Evolutionary conservation across 2,797 vertebrate species (phyloP).

Genomic region (Pelobates cultripes): DNA sequence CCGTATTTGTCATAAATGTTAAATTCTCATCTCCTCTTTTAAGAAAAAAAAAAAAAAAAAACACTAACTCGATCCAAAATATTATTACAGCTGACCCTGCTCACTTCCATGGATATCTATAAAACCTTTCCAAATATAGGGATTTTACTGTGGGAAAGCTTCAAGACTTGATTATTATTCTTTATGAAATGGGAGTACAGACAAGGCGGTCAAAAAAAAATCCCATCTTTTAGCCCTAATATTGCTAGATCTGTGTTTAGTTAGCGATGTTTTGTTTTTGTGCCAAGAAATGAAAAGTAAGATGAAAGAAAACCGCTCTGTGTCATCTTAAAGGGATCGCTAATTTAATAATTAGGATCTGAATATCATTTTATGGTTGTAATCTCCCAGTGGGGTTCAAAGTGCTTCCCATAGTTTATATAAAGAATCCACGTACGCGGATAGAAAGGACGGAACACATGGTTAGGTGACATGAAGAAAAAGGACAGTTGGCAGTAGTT

Average conservation of each 20-base stretch:
- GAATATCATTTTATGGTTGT: not conserved
- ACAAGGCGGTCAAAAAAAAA: not conserved
- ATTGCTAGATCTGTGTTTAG: constrained; percentile 31
- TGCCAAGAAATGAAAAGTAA: not conserved
- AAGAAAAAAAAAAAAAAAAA: not conserved
- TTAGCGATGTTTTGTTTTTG: constrained; percentile 3
- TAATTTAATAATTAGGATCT: not conserved
- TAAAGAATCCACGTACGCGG: too few relatives aligned
- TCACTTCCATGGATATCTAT: not conserved
- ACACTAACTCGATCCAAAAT: not conserved
- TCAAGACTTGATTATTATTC: not conserved
- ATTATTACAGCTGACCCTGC: constrained; percentile 19
- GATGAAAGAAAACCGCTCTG: not conserved
- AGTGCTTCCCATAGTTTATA: not conserved
- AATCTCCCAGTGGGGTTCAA: not conserved
- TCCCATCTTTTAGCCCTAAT: constrained; percentile 7
- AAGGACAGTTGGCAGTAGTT: too few relatives aligned
- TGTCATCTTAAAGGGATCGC: not conserved
- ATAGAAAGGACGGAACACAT: too few relatives aligned
- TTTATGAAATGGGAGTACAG: constrained; percentile 12
- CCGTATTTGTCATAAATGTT: not conserved
- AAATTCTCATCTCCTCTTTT: not conserved
- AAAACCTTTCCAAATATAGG: not conserved
- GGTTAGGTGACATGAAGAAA: too few relatives aligned
- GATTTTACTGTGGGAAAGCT: constrained; percentile 23